Evolutionary conservation across 2,888 invertebrate genomes (phyloP).

Genomic region (Trissolcus brochymenae): DNA sequence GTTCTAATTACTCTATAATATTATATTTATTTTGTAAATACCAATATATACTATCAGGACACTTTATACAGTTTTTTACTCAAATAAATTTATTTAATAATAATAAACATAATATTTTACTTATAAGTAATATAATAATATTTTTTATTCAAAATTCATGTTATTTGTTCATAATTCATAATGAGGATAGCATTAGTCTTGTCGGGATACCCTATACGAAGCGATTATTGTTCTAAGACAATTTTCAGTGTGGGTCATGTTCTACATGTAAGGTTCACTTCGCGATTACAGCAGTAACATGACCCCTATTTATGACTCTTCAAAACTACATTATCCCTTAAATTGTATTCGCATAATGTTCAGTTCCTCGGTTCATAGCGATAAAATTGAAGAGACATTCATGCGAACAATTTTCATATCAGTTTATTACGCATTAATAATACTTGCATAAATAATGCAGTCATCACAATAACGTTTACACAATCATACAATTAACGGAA

Average conservation of each 20-base stretch:
- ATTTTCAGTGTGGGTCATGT: slow-evolving; percentile 25
- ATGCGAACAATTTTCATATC: slow-evolving; percentile 2
- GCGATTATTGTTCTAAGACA: slow-evolving; percentile 29
- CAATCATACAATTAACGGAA: too few species aligned
- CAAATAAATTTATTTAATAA: too few species aligned
- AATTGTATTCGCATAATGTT: slow-evolving; percentile 26
- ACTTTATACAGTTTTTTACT: too few species aligned
- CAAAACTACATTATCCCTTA: slow-evolving; percentile 29
- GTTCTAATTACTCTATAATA: too few species aligned
- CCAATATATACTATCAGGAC: too few species aligned
- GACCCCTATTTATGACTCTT: slow-evolving; percentile 36
- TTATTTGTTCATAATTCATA: neutral
- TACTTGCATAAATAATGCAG: too few species aligned
- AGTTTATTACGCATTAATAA: too few species aligned
- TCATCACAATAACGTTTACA: too few species aligned
- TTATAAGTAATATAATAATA: too few species aligned
- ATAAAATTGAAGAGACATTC: slow-evolving; percentile 15
- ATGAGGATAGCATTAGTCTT: neutral
- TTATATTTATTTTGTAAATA: too few species aligned
- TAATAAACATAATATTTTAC: too few species aligned
- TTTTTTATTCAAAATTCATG: neutral
- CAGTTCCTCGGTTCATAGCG: neutral
- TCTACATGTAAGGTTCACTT: slow-evolving; percentile 34
- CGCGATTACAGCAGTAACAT: slow-evolving; percentile 23
- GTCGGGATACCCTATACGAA: slow-evolving; percentile 2